Conservation (phyloP, 2,113 vertebrate species). For the Rostratula benghalensis region DNA sequence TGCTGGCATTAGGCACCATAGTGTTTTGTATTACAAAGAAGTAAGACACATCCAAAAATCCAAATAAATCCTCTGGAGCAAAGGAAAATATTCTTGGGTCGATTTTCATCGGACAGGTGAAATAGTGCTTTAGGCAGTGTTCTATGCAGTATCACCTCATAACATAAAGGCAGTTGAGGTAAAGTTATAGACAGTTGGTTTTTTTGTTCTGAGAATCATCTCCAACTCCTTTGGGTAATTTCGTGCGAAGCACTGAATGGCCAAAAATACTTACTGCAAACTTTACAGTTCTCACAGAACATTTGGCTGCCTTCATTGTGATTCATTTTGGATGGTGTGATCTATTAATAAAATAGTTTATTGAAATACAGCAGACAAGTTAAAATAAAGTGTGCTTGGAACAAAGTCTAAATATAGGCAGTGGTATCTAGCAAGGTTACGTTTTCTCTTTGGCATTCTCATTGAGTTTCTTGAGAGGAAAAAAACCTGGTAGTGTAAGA, state of each 20-base stretch:
- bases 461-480: neutral
- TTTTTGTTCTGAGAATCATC: neutral
- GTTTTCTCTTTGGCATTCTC: neutral
- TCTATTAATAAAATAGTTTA: slow-evolving; percentile 31
- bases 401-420: slow-evolving; percentile 27
- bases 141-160: neutral
- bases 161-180: neutral
- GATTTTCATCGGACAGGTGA: neutral
- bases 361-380: neutral
- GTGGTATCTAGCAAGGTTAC: neutral
- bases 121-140: neutral
- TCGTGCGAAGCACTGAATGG: neutral
- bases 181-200: neutral
- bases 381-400: slow-evolving; percentile 2
- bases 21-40: neutral
- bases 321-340: slow-evolving; percentile 1
- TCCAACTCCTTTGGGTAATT: neutral
- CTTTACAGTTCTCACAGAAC: neutral
- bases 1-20: neutral
- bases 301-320: neutral
- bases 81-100: neutral
- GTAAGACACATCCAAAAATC: neutral
- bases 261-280: neutral
- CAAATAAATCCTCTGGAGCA: neutral
- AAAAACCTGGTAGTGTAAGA: neutral